Evolutionary conservation across 2,888 invertebrate species (phyloP).

Genomic region (Aphrophora alni): DNA sequence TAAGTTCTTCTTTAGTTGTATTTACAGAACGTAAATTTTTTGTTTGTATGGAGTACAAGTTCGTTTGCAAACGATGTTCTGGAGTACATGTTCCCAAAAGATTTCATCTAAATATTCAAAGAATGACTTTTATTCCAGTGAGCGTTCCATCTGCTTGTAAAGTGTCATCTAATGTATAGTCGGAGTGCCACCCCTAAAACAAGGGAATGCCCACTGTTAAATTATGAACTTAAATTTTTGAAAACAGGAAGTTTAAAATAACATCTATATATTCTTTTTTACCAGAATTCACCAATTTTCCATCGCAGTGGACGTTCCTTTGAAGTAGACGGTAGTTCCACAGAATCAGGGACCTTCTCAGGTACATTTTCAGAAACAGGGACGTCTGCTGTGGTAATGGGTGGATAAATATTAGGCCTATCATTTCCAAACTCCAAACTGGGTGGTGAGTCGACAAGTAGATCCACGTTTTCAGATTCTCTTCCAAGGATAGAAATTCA

Average conservation of each 20-base stretch:
- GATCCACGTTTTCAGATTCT: too few relatives aligned
- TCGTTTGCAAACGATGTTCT: constrained; percentile 19
- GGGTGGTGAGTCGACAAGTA: too few relatives aligned
- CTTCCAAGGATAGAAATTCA: too few relatives aligned
- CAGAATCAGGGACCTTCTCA: too few relatives aligned
- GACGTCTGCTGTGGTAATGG: too few relatives aligned
- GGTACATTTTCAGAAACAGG: too few relatives aligned
- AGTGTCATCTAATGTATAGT: neutral
- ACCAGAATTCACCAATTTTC: neutral
- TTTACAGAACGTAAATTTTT: constrained; percentile 3
- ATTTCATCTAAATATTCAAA: constrained; percentile 16
- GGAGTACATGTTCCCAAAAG: constrained; percentile 2
- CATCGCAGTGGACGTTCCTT: neutral
- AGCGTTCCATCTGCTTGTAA: neutral
- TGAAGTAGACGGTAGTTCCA: neutral
- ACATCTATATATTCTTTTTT: neutral
- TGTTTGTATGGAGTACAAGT: constrained; percentile 12
- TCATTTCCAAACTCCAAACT: too few relatives aligned
- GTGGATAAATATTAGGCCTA: too few relatives aligned
- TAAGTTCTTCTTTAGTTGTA: neutral
- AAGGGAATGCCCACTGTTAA: neutral
- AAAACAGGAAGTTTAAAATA: neutral
- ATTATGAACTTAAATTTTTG: neutral
- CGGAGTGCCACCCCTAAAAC: neutral
- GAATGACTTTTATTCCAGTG: neutral